Conservation (phyloP, 1,140 invertebrate species). For the Harpegnathos saltator region DNA sequence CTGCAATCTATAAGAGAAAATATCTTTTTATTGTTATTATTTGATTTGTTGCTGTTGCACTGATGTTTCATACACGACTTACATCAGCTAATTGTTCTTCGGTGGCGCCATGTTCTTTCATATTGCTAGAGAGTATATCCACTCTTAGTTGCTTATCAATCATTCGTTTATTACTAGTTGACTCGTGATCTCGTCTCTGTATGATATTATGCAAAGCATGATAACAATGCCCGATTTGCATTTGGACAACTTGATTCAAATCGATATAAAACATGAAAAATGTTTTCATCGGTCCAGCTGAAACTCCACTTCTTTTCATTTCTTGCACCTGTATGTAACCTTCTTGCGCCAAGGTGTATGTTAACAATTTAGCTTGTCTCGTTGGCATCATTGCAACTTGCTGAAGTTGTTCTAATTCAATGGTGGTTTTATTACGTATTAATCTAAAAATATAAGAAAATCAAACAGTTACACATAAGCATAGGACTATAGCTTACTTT, state of each 20-base stretch:
- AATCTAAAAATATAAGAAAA: constrained; percentile 86
- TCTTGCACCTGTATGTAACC: constrained; percentile 92
- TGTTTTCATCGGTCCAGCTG: constrained; percentile 88
- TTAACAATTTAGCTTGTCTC: constrained; percentile 94
- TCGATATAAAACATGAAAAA: constrained; percentile 93
- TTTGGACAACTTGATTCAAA: constrained; percentile 89
- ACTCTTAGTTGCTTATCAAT: constrained; percentile 94
- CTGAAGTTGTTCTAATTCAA: constrained; percentile 96
- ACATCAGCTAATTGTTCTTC: constrained; percentile 92
- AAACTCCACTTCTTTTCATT: constrained; percentile 84
- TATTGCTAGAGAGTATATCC: constrained; percentile 91
- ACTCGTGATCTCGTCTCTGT: constrained; percentile 88
- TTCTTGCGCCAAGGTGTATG: constrained; percentile 93
- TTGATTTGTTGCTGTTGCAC: constrained; percentile 7
- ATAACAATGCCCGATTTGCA: constrained; percentile 91
- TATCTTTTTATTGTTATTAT: constrained; percentile 33
- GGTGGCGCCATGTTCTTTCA: constrained; percentile 91
- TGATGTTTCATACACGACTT: constrained; percentile 61
- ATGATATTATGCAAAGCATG: constrained; percentile 91
- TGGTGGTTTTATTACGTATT: constrained; percentile 91
- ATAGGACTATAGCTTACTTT: background rate
- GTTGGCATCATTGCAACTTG: constrained; percentile 94
- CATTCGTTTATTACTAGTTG: constrained; percentile 89
- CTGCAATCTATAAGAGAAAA: constrained; percentile 88
- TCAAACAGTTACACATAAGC: background rate